Evolutionary conservation across 1,140 invertebrate species (phyloP).

Genomic region (Calosoma granatense): DNA sequence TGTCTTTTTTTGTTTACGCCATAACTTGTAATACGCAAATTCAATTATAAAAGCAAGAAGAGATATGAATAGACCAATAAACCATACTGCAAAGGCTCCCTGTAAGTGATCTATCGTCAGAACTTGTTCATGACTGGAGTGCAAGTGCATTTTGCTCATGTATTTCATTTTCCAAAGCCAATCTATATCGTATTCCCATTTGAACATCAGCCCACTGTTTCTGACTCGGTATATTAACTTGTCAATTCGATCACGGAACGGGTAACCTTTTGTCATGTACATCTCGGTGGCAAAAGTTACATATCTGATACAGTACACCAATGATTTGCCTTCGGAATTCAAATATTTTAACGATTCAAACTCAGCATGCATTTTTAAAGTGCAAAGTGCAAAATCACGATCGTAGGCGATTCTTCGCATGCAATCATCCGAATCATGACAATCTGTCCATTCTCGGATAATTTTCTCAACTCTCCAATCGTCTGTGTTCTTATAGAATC

Average conservation of each 20-base stretch:
- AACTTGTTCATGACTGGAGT: not conserved
- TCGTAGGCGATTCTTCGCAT: slow-evolving; percentile 15
- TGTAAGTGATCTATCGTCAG: not conserved
- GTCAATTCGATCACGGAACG: slow-evolving; percentile 17
- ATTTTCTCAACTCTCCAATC: not conserved
- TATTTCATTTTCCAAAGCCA: not conserved
- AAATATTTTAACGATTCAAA: slow-evolving; percentile 17
- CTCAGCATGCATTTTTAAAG: slow-evolving; percentile 14
- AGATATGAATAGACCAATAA: not conserved
- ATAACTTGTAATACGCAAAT: no score
- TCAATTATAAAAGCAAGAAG: not conserved
- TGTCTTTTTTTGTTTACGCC: no score
- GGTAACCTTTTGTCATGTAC: slow-evolving; percentile 21
- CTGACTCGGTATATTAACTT: slow-evolving; percentile 14
- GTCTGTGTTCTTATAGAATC: not conserved
- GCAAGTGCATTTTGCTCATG: not conserved
- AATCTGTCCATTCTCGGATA: slow-evolving; percentile 13
- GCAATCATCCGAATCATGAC: slow-evolving; percentile 14
- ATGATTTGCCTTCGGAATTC: slow-evolving; percentile 11
- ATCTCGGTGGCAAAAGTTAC: slow-evolving; percentile 18
- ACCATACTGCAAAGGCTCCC: not conserved
- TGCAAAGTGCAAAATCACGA: slow-evolving; percentile 12
- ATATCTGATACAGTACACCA: slow-evolving; percentile 18
- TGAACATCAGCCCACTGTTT: slow-evolving; percentile 15
- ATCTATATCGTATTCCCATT: slow-evolving; percentile 15